Base-by-base conservation (phyloP, 2,113 vertebrate species). In the Chiloscyllium plagiosum region DNA sequence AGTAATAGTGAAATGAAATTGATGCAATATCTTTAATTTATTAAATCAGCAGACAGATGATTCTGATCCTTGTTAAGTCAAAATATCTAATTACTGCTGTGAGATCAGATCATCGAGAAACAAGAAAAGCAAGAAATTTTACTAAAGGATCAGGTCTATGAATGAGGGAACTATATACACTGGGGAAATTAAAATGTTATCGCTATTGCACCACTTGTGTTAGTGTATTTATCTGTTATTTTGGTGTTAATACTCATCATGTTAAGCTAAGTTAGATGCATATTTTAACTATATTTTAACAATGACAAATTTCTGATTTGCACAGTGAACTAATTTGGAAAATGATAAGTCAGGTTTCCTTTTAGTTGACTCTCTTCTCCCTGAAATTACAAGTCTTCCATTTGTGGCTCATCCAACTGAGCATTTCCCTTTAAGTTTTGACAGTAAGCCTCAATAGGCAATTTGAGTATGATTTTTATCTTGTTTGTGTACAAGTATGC, bases 121-220 rank as follows among this genome's bases (percentile, higher is more conserved):
- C 24, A 50, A 22, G 50, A 70, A 29, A 70, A 29, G 65, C 42
- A 72, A 70, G 22, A 72, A 95, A 37, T 20, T n/a, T 93, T n/a
- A 93, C 37, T 65, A 93, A 66, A 20, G 65, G 12, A 19, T 66
- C 37, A n/a, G 65, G 89, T n/a, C 56, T 66, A 61, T 93, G 37
- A 93, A 42, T 66, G 65, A 66, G 56, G 65, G 33, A 19, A 66
- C 33, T 5, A 92, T 66, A 37, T 17, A 68, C 61, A 42, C 89
- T 3, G 61, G 89, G n/a, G 89, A 93, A 61, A 69, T 95, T 50
- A 50, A 72, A 69, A 69, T 72, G 93, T 95, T 70, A 95, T 95
- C 66, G 37, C n/a, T 20, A 66, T 37, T 93, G 42, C 50, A 24
- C 89, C 22, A 95, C 68, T 70, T 29, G 4, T 95, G 68, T 47